These are phyloP conservation scores for Sylvia borin DNA, from an alignment of 2,797 vertebrate genomes.

Conservation along the genomic window DNA sequence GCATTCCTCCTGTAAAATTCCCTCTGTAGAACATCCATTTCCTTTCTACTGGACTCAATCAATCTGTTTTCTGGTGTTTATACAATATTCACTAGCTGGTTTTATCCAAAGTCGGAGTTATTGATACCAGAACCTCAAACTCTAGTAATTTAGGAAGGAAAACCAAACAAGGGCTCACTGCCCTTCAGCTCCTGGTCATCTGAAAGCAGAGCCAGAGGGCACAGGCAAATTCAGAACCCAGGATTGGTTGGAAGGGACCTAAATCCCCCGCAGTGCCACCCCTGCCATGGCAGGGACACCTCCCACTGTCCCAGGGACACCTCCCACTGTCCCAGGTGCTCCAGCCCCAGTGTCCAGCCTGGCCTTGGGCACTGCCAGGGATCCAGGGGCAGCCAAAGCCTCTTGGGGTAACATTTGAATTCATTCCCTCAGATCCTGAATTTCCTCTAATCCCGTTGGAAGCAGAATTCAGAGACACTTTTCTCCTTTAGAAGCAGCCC, in stretches of 20 bases:
- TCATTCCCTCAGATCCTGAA: neutral
- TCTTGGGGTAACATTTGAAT: neutral
- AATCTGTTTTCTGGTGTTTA: neutral
- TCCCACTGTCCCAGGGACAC: neutral
- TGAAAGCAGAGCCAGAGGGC: neutral
- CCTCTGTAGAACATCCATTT: neutral
- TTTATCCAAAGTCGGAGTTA: neutral
- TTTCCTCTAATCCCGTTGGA: neutral
- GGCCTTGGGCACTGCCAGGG: neutral
- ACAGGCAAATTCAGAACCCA: neutral
- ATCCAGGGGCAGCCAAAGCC: neutral
- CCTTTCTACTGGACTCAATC: neutral
- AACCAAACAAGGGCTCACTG: neutral
- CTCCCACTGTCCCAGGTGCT: neutral
- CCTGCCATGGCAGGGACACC: neutral
- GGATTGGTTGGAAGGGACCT: accelerated
- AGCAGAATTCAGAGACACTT: neutral
- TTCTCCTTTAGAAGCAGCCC: neutral
- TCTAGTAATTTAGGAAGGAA: neutral
- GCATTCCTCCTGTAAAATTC: neutral
- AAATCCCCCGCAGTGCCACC: neutral
- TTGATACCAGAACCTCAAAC: neutral
- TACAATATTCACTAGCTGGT: neutral
- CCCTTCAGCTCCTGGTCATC: neutral
- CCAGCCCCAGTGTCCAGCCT: neutral